These are phyloP conservation scores for Cyclophora punctaria DNA, from an alignment of 2,888 invertebrate genomes.

Conservation along the genomic window DNA sequence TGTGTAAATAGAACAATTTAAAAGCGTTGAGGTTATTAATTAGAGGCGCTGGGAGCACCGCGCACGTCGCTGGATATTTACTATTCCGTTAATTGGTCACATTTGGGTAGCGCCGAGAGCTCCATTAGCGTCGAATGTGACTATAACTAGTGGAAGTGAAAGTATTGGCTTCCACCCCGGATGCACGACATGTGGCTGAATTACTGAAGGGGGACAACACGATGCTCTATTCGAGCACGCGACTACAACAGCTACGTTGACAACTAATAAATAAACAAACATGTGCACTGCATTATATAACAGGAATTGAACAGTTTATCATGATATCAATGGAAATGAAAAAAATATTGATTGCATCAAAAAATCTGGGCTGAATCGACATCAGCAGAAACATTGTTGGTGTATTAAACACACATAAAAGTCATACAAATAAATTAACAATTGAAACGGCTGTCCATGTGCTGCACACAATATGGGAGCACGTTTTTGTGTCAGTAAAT, in stretches of 20 bases:
- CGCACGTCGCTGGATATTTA: conserved; percentile 15
- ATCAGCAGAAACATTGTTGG: too few species aligned
- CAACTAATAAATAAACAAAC: too few species aligned
- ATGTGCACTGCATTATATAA: too few species aligned
- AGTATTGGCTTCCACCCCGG: conserved; percentile 27
- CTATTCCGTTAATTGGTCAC: conserved; percentile 6
- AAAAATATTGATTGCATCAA: too few species aligned
- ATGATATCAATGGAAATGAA: too few species aligned
- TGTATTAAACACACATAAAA: too few species aligned
- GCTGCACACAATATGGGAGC: neutral
- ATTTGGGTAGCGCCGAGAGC: conserved; percentile 9
- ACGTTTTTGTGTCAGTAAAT: conserved; percentile 11
- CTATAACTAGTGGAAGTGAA: conserved; percentile 8
- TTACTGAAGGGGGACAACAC: conserved; percentile 23
- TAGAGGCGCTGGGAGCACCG: conserved; percentile 8
- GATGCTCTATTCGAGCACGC: conserved; percentile 27
- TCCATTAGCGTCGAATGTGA: conserved; percentile 7
- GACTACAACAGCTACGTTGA: conserved; percentile 14
- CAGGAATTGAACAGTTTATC: too few species aligned
- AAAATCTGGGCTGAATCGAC: too few species aligned
- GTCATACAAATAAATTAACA: too few species aligned
- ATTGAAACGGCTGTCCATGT: too few species aligned
- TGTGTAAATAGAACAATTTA: conserved; percentile 49
- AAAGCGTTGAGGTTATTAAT: conserved; percentile 33
- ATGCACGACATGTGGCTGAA: conserved; percentile 33